These are phyloP conservation scores for Drosophila azteca DNA, from an alignment of 1,140 invertebrate genomes.

Conservation along the genomic window DNA sequence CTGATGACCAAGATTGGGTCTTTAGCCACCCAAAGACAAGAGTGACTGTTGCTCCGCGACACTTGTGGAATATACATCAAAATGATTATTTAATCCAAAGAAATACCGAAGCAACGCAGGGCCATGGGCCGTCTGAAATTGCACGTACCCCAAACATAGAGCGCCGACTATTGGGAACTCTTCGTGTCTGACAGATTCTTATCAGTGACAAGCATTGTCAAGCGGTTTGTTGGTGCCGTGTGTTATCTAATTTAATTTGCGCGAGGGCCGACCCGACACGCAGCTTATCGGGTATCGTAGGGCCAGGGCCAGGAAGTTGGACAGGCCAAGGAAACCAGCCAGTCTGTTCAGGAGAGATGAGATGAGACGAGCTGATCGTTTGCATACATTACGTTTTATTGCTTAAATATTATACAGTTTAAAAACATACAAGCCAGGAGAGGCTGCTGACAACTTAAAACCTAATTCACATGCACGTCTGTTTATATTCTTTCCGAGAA, in stretches of 20 bases:
- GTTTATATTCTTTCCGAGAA: constrained; percentile 64
- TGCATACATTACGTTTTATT: constrained; percentile 66
- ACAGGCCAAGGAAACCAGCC: background rate
- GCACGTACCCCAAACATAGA: constrained; percentile 62
- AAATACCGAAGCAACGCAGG: constrained; percentile 18
- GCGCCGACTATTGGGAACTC: constrained; percentile 47
- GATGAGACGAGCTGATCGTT: constrained; percentile 26
- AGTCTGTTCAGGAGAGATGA: constrained; percentile 1
- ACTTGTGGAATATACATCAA: constrained; percentile 13
- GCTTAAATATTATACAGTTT: constrained; percentile 71
- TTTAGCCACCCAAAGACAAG: background rate
- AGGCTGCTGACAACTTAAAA: constrained; percentile 72
- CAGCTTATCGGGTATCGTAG: constrained; percentile 34
- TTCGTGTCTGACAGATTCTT: constrained; percentile 58
- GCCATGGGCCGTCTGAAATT: constrained; percentile 64
- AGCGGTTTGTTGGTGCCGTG: constrained; percentile 26
- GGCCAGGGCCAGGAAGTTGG: constrained; percentile 42
- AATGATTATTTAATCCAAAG: constrained; percentile 41
- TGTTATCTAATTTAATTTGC: constrained; percentile 76
- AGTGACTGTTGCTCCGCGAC: constrained; percentile 21
- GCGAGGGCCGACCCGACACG: constrained; percentile 7
- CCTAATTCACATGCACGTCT: constrained; percentile 74
- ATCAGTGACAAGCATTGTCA: constrained; percentile 63
- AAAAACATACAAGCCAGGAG: constrained; percentile 47
- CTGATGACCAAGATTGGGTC: constrained; percentile 17